Conservation (phyloP, 2,113 vertebrate genomes). For the Channa maculata region DNA sequence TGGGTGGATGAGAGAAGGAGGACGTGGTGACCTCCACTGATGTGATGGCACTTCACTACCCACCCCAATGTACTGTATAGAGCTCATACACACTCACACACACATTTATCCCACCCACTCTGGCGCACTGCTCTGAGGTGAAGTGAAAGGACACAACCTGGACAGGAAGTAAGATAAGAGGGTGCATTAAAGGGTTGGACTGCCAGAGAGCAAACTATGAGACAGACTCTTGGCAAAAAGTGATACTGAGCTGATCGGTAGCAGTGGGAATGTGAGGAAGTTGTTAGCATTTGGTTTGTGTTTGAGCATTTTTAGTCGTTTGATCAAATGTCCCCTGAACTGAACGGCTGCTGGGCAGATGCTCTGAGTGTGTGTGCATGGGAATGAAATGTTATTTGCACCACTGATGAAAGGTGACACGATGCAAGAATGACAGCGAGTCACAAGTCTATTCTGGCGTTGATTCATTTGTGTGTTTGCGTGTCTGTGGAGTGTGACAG, state of each 20-base stretch:
- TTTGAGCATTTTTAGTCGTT: conserved; percentile 93
- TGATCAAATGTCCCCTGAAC: conserved; percentile 95
- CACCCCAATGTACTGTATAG: conserved; percentile 83
- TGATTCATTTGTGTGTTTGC: conserved; percentile 86
- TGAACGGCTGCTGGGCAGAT: conserved; percentile 54
- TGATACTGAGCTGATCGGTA: conserved; percentile 70
- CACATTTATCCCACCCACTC: conserved; percentile 44
- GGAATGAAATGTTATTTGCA: conserved; percentile 91
- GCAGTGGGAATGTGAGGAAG: conserved; percentile 85
- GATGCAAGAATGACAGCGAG: conserved; percentile 95
- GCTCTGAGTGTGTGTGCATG: conserved; percentile 30
- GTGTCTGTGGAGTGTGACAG: conserved; percentile 60
- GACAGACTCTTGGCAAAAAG: conserved; percentile 49
- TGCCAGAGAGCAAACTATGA: conserved; percentile 28
- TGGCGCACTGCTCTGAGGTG: conserved; percentile 48
- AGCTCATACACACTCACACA: conserved; percentile 38
- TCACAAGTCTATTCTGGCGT: conserved; percentile 89
- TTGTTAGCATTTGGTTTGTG: conserved; percentile 94
- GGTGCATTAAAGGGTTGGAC: conserved; percentile 8
- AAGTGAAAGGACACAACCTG: conserved; percentile 44
- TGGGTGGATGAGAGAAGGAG: conserved; percentile 70
- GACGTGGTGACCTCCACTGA: conserved; percentile 94
- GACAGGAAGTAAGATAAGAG: conserved; percentile 43
- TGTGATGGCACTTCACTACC: conserved; percentile 89
- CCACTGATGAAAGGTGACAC: conserved; percentile 97